Evolutionary conservation across 2,888 invertebrate genomes (phyloP).

Genomic region (Fragum fragum): DNA sequence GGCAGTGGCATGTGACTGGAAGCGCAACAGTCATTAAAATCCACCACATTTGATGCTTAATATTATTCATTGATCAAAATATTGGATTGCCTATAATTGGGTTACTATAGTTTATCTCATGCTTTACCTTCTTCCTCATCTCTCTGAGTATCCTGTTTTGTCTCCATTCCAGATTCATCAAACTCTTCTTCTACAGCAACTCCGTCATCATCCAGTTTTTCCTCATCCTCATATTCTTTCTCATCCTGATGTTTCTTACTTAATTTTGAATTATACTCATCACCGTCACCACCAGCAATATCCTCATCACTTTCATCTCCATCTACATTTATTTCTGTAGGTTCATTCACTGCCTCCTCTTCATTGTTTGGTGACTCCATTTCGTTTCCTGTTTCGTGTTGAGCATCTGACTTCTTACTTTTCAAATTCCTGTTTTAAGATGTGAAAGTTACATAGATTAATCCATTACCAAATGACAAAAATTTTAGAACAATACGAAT

Average conservation of each 20-base stretch:
- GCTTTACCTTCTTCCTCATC: no score
- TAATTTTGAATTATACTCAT: constrained; percentile 83
- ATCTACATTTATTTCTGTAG: not conserved
- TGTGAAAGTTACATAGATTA: no score
- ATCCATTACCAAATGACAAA: constrained; percentile 11
- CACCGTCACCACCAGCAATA: constrained; percentile 91
- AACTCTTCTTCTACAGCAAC: constrained; percentile 79
- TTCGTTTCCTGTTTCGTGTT: not conserved
- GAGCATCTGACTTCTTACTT: not conserved
- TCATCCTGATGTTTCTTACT: constrained; percentile 80
- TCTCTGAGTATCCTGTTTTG: no score
- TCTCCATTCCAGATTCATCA: constrained; percentile 38
- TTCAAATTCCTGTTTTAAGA: not conserved
- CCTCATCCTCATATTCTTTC: constrained; percentile 87
- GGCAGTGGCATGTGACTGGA: no score
- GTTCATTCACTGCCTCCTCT: no score
- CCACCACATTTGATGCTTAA: no score
- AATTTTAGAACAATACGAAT: no score
- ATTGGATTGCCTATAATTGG: no score
- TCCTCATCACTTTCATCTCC: constrained; percentile 85
- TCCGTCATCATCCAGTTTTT: constrained; percentile 12
- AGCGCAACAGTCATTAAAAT: no score
- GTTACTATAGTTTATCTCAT: no score
- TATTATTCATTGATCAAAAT: no score
- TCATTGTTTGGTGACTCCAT: not conserved